phyloP scores from a whole-genome alignment of 1,140 invertebrate species.

The Drosophila santomea region DNA sequence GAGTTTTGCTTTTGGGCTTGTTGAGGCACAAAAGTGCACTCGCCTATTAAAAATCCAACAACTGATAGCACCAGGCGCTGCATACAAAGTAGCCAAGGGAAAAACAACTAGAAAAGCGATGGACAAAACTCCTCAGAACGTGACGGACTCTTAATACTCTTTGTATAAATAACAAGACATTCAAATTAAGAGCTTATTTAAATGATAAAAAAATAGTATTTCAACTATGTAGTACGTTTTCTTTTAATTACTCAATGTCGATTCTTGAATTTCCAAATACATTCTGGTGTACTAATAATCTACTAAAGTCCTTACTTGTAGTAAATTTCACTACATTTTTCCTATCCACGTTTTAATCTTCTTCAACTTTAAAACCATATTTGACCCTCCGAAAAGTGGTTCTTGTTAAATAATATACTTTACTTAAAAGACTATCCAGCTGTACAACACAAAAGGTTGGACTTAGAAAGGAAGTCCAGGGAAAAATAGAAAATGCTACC shows the following conservation, averaged over 20 bases:
- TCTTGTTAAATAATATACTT: neutral
- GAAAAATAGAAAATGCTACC: conserved; percentile 42
- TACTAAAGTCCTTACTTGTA: no score
- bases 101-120: conserved; percentile 22
- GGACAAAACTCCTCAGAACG: neutral
- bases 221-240: neutral
- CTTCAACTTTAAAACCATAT: no score
- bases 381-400: neutral
- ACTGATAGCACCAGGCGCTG: conserved; percentile 64
- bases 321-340: neutral
- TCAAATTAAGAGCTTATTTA: neutral
- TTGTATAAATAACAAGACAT: no score
- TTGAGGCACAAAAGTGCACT: conserved; percentile 66
- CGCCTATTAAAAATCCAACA: conserved; percentile 67
- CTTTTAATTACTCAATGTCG: neutral
- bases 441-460: conserved; percentile 2
- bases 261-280: no score
- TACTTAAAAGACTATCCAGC: conserved; percentile 6
- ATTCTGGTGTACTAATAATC: no score
- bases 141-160: conserved; percentile 22
- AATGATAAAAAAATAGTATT: neutral
- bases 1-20: conserved; percentile 64
- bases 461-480: neutral
- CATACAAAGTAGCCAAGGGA: conserved; percentile 63
- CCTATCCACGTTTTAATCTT: neutral